Evolutionary conservation across 2,113 vertebrate species (phyloP).

Genomic region (Phyllostomus hastatus): DNA sequence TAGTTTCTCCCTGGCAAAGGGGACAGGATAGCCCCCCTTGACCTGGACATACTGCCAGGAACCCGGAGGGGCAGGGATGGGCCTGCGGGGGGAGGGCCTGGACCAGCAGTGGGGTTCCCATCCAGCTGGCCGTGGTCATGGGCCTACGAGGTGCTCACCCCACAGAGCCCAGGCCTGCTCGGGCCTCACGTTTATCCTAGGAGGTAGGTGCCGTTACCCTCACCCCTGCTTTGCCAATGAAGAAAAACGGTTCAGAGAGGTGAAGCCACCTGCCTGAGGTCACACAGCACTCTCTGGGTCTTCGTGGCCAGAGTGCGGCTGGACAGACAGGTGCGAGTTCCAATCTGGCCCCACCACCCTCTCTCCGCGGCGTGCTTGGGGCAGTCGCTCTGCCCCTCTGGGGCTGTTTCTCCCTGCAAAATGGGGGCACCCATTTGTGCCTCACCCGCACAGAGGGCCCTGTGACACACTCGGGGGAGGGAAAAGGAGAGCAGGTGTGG

Average conservation of each 20-base stretch:
- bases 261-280: fast-evolving
- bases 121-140: fast-evolving
- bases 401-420: not conserved
- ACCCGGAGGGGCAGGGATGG: not conserved
- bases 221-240: fast-evolving
- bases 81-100: fast-evolving
- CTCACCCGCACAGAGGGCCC: fast-evolving
- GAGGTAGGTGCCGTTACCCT: fast-evolving
- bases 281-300: not conserved
- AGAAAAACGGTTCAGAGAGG: not conserved
- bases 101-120: not conserved
- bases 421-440: not conserved
- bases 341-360: fast-evolving
- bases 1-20: not conserved
- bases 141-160: fast-evolving
- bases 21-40: too few relatives aligned
- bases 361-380: fast-evolving
- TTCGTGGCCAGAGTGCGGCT: fast-evolving
- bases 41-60: too few relatives aligned
- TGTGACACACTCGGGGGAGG: not conserved
- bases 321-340: not conserved
- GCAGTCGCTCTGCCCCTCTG: not conserved
- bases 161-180: fast-evolving
- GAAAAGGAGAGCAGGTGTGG: too few relatives aligned
- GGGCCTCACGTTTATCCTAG: fast-evolving